These are phyloP conservation scores for Galeopsomyia nigrocyanea DNA, from an alignment of 2,888 invertebrate species.

Conservation along the genomic window DNA sequence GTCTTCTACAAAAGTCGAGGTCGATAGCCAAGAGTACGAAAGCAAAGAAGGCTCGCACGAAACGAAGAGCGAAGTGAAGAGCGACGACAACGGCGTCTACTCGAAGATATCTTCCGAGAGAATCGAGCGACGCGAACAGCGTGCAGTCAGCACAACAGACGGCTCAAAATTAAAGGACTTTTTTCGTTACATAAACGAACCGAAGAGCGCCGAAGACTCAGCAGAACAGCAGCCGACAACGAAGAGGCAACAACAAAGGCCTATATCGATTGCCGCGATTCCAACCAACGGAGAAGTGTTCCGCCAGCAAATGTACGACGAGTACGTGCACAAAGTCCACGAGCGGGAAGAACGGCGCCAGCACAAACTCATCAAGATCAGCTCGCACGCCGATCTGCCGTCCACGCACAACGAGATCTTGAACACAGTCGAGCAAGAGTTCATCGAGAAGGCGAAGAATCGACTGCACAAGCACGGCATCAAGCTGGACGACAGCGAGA, in stretches of 20 bases:
- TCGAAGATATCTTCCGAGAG: constrained; percentile 52
- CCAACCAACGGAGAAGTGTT: constrained; percentile 78
- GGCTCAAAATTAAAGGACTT: constrained; percentile 23
- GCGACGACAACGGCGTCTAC: constrained; percentile 49
- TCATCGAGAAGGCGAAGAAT: constrained; percentile 81
- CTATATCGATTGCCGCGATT: constrained; percentile 63
- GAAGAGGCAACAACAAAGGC: constrained; percentile 36
- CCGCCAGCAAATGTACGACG: constrained; percentile 86
- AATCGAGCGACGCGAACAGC: constrained; percentile 43
- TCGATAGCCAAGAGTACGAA: constrained; percentile 50
- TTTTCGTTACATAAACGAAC: constrained; percentile 20
- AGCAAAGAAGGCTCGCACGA: constrained; percentile 53
- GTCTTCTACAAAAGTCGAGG: constrained; percentile 50
- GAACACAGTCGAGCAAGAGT: constrained; percentile 80
- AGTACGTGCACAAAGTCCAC: constrained; percentile 84
- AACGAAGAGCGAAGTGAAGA: constrained; percentile 42
- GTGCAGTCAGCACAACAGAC: not conserved
- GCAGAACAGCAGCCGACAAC: not conserved
- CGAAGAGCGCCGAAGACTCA: not conserved
- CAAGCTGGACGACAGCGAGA: constrained; percentile 73
- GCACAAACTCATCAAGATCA: constrained; percentile 85
- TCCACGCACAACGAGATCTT: constrained; percentile 25
- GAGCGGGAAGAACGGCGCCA: constrained; percentile 84
- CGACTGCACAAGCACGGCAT: constrained; percentile 80
- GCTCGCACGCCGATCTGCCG: constrained; percentile 68